Percentiles rank a stretch among this genome's conserved stretches.
Conservation (phyloP, 2,797 vertebrate species). For the Lophius americanus region DNA sequence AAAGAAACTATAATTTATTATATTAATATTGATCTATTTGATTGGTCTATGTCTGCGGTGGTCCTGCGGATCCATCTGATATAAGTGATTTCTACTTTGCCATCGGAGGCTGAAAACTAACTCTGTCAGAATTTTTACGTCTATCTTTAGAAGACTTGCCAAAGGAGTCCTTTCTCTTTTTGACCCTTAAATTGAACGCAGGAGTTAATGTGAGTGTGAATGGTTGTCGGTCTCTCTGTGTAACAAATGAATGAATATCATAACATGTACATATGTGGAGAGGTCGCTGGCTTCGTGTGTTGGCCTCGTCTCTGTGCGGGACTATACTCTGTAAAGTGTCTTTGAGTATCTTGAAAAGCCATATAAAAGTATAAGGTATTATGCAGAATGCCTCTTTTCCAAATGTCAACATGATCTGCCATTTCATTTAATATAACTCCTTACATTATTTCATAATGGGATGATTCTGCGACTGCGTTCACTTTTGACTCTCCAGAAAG, state of each 20-base stretch:
- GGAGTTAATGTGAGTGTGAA: too few relatives aligned
- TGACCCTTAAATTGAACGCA: not conserved
- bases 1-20: too few relatives aligned
- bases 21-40: too few relatives aligned
- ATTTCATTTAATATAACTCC: constrained; percentile 5
- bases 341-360: too few relatives aligned
- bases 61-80: not conserved
- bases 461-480: too few relatives aligned
- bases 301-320: too few relatives aligned
- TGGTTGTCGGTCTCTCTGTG: too few relatives aligned
- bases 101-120: constrained; percentile 6
- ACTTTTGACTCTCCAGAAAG: too few relatives aligned
- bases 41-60: not conserved
- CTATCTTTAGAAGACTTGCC: constrained; percentile 17
- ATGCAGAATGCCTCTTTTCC: not conserved
- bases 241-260: too few relatives aligned
- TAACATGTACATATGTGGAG: too few relatives aligned
- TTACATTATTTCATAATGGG: not conserved
- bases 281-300: too few relatives aligned
- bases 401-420: not conserved
- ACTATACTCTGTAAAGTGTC: too few relatives aligned
- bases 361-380: not conserved
- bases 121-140: constrained; percentile 16
- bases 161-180: constrained; percentile 13
- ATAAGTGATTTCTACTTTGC: not conserved